Evolutionary conservation across 2,888 invertebrate genomes (phyloP).

Genomic region (Lingula anatina): DNA sequence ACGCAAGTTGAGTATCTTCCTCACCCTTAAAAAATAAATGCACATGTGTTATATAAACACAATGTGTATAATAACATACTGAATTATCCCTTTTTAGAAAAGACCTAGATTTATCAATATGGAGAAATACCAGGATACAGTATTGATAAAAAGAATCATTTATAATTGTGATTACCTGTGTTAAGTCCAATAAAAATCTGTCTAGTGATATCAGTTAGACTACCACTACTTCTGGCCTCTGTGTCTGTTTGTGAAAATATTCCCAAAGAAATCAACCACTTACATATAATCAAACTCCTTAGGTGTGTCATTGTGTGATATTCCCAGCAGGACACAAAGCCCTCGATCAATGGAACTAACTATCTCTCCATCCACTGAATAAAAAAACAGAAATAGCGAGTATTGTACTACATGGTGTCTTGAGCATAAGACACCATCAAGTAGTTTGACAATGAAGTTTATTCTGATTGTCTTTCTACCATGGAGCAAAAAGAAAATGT

Average conservation of each 20-base stretch:
- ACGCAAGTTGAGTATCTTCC: constrained; percentile 74
- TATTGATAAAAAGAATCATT: not conserved
- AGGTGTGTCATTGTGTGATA: constrained; percentile 69
- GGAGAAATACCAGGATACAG: not conserved
- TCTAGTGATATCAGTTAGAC: too few relatives aligned
- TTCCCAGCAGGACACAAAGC: constrained; percentile 81
- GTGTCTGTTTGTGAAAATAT: too few relatives aligned
- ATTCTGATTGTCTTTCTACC: too few relatives aligned
- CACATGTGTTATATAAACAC: constrained; percentile 1
- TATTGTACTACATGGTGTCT: too few relatives aligned
- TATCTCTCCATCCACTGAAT: constrained; percentile 70
- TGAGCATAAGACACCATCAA: too few relatives aligned
- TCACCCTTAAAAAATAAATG: constrained; percentile 58
- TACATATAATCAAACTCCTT: constrained; percentile 83
- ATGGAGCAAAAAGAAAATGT: too few relatives aligned
- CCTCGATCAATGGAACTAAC: constrained; percentile 78
- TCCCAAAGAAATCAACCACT: too few relatives aligned
- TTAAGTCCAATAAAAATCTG: too few relatives aligned
- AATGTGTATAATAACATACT: not conserved
- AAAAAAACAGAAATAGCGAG: constrained; percentile 4
- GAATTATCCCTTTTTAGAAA: too few relatives aligned
- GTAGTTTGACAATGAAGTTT: too few relatives aligned
- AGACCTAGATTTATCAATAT: not conserved
- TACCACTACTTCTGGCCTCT: too few relatives aligned
- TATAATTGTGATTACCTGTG: not conserved